These are phyloP conservation scores for Hanleya hanleyi DNA, from an alignment of 2,888 invertebrate genomes.

Conservation along the genomic window DNA sequence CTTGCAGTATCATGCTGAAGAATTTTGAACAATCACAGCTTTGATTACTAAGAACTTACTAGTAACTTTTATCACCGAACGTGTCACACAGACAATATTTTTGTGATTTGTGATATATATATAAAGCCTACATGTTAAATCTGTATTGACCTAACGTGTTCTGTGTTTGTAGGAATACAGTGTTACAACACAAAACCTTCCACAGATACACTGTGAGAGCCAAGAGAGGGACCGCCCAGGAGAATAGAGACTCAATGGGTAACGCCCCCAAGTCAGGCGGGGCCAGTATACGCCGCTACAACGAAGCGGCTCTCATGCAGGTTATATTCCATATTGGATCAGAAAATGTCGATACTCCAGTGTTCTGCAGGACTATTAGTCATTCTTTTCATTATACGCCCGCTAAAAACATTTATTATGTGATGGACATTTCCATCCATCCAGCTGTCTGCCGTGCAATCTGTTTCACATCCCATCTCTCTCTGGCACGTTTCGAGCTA, in stretches of 20 bases:
- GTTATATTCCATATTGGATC: slow-evolving; percentile 71
- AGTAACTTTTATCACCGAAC: too few relatives aligned
- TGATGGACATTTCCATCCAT: too few relatives aligned
- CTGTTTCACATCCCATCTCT: too few relatives aligned
- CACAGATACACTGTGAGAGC: slow-evolving; percentile 89
- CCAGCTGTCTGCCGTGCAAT: too few relatives aligned
- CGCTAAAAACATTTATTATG: background rate
- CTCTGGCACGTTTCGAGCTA: too few relatives aligned
- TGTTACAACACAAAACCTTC: slow-evolving; percentile 84
- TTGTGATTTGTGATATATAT: background rate
- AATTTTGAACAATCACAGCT: too few relatives aligned
- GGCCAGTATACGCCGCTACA: slow-evolving; percentile 85
- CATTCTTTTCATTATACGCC: too few relatives aligned
- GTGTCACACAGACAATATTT: too few relatives aligned
- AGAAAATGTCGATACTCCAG: too few relatives aligned
- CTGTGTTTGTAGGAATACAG: slow-evolving; percentile 73
- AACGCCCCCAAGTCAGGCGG: slow-evolving; percentile 85
- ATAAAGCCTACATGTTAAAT: slow-evolving; percentile 12
- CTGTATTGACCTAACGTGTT: background rate
- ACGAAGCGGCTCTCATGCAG: slow-evolving; percentile 84
- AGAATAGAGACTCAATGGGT: slow-evolving; percentile 79
- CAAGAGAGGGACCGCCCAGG: slow-evolving; percentile 87
- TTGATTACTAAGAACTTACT: too few relatives aligned
- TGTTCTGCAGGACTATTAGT: too few relatives aligned
- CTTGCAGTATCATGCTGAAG: too few relatives aligned